Evolutionary conservation across 2,888 invertebrate species (phyloP).

Genomic region (Odontomyia ornata): DNA sequence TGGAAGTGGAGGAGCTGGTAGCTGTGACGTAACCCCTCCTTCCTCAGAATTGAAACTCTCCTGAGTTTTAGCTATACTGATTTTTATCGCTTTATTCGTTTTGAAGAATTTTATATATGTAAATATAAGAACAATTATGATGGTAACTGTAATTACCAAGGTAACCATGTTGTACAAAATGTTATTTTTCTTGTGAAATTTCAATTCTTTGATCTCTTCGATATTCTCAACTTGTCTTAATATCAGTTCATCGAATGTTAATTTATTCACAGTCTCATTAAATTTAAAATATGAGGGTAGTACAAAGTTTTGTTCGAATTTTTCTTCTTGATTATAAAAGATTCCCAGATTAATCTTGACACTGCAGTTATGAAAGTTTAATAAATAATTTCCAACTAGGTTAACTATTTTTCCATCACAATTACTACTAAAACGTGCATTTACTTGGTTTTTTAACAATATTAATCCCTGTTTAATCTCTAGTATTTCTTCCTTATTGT

Average conservation of each 20-base stretch:
- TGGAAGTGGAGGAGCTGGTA: no score
- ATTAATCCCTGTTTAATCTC: neutral
- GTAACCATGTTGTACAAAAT: no score
- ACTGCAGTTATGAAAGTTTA: constrained; percentile 32
- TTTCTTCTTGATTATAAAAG: constrained; percentile 38
- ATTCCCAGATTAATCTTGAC: constrained; percentile 9
- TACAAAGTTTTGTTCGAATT: constrained; percentile 38
- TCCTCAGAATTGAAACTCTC: no score
- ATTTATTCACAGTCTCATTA: neutral
- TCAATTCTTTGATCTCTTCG: no score
- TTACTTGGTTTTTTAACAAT: constrained; percentile 21
- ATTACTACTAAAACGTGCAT: constrained; percentile 1
- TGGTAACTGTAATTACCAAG: no score
- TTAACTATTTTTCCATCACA: constrained; percentile 21
- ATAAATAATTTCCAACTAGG: constrained; percentile 11
- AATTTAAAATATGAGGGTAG: constrained; percentile 22
- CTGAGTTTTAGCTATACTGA: no score
- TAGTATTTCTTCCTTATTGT: neutral
- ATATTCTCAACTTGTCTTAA: constrained; percentile 40
- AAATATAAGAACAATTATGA: no score
- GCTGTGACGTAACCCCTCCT: no score
- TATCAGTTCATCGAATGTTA: constrained; percentile 40
- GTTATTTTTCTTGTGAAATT: no score
- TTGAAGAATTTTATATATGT: no score
- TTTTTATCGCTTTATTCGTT: no score